Percentiles rank a stretch among this genome's conserved stretches.
Evolutionary conservation across 1,140 invertebrate genomes (phyloP).

Genomic region (Cydia fagiglandana): DNA sequence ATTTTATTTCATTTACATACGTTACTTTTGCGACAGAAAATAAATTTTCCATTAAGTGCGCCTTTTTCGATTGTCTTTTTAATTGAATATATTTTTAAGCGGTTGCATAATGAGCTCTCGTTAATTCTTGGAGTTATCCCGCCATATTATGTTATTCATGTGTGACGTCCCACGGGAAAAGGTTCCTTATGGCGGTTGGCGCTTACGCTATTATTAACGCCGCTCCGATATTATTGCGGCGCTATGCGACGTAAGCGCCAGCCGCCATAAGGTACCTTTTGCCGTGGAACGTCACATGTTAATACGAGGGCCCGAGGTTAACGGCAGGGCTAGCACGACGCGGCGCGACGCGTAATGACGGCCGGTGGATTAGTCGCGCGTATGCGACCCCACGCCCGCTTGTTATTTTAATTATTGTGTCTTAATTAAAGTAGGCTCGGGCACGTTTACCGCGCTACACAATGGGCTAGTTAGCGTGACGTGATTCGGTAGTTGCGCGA

Average conservation of each 20-base stretch:
- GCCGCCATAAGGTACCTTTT: too few relatives aligned
- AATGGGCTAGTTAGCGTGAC: conserved; percentile 17
- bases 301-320: not conserved
- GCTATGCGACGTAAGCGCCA: too few relatives aligned
- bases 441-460: conserved; percentile 22
- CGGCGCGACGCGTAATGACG: conserved; percentile 9
- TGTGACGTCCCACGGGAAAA: too few relatives aligned
- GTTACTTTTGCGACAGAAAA: too few relatives aligned
- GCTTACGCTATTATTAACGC: too few relatives aligned
- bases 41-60: too few relatives aligned
- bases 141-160: not conserved
- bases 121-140: not conserved
- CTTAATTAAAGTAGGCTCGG: conserved; percentile 62
- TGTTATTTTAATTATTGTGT: conserved; percentile 75
- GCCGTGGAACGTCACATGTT: too few relatives aligned
- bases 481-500: not conserved
- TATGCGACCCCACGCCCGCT: conserved; percentile 65
- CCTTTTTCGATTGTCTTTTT: not conserved
- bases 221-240: too few relatives aligned
- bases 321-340: not conserved
- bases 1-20: not conserved
- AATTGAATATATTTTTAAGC: not conserved
- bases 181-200: too few relatives aligned
- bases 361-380: conserved; percentile 43
- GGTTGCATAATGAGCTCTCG: not conserved